Evolutionary conservation across 2,113 vertebrate species (phyloP).

Genomic region (Scatophagus argus): DNA sequence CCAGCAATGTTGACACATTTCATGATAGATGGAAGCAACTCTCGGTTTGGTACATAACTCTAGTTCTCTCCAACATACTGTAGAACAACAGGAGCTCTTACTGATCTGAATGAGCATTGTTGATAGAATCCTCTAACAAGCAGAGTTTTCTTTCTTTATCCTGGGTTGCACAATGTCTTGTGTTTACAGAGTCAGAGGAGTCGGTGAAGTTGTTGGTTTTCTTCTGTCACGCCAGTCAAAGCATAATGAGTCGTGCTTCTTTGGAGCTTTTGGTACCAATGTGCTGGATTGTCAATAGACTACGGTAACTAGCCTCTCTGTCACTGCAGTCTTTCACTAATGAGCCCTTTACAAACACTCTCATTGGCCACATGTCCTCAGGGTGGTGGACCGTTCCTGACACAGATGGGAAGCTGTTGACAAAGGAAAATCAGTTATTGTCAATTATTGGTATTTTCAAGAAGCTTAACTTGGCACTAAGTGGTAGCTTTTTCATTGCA

Average conservation of each 20-base stretch:
- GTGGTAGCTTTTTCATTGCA: constrained; percentile 16
- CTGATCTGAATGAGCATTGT: constrained; percentile 26
- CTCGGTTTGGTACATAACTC: background rate
- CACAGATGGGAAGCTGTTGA: constrained; percentile 42
- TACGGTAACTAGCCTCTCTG: constrained; percentile 51
- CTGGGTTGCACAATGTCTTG: background rate
- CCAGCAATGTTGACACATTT: constrained; percentile 51
- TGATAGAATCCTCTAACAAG: constrained; percentile 19
- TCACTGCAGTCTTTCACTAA: constrained; percentile 54
- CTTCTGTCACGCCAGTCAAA: background rate
- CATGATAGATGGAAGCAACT: constrained; percentile 32
- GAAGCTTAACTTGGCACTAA: too few species aligned
- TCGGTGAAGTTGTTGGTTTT: constrained; percentile 43
- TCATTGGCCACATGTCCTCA: constrained; percentile 55
- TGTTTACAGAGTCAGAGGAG: constrained; percentile 37
- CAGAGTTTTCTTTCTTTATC: constrained; percentile 5
- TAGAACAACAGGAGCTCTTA: constrained; percentile 14
- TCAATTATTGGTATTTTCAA: constrained; percentile 14
- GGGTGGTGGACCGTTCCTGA: constrained; percentile 27
- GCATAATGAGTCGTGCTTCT: constrained; percentile 50
- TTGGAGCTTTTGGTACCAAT: constrained; percentile 48
- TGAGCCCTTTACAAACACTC: constrained; percentile 53
- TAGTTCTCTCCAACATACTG: background rate
- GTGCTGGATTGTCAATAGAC: constrained; percentile 52
- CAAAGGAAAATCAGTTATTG: constrained; percentile 37